Conservation (phyloP, 1,140 invertebrate genomes). For the roundworm (Caenorhabditis elegans) region WBcel235 BX284605.5:5874501-5875000, state of each 20-base stretch:
- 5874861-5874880: background rate
- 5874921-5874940: conserved; percentile 79
- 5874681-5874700: conserved; percentile 70
- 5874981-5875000: conserved; percentile 78
- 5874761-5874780: conserved; percentile 83
- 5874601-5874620: background rate
- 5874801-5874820: conserved; percentile 86
- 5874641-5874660: conserved; percentile 32
- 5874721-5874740: conserved; percentile 83
- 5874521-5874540: conserved; percentile 83
- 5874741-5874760: conserved; percentile 77
- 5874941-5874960: conserved; percentile 80
- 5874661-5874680: conserved; percentile 42
- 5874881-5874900: conserved; percentile 76
- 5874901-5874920: conserved; percentile 83
- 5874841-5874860: too few species aligned
- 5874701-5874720: conserved; percentile 83
- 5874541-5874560: conserved; percentile 74
- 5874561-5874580: conserved; percentile 41
- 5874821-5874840: conserved; percentile 86
- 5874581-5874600: conserved; percentile 45
- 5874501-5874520: conserved; percentile 78
- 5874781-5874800: conserved; percentile 81
- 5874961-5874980: conserved; percentile 80
- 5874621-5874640: conserved; percentile 43